Conservation (phyloP, 2,797 vertebrate species). For the Masticophis lateralis region DNA sequence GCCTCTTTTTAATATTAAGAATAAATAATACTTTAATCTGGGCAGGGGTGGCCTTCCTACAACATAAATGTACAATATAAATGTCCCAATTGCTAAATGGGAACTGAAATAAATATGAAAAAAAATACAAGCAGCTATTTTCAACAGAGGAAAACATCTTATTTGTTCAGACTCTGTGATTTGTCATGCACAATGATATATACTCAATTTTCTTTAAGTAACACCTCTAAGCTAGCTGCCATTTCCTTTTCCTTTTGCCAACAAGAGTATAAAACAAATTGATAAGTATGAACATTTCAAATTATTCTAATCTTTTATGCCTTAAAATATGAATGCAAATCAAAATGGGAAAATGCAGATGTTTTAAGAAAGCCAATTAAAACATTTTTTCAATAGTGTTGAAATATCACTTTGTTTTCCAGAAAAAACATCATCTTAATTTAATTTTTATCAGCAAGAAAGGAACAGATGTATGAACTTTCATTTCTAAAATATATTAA, state of each 20-base stretch:
- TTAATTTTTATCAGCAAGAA: neutral
- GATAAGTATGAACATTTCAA: neutral
- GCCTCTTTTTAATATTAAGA: no score
- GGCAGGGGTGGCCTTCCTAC: no score
- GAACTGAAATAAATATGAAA: neutral
- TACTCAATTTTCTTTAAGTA: neutral
- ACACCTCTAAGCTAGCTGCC: neutral
- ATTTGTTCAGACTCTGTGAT: neutral
- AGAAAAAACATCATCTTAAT: neutral
- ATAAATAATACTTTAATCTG: no score
- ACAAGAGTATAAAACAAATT: accelerated
- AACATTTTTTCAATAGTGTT: neutral
- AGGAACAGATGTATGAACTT: neutral
- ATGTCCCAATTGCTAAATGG: constrained; percentile 15
- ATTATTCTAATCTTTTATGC: constrained; percentile 24
- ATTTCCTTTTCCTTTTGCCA: neutral
- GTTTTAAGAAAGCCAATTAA: neutral
- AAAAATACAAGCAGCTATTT: constrained; percentile 17
- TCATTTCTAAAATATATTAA: neutral
- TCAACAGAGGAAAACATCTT: neutral
- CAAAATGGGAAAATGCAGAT: neutral
- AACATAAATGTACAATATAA: neutral
- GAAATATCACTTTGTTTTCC: neutral
- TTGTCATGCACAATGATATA: neutral
- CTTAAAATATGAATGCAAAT: constrained; percentile 23